These are phyloP conservation scores for Pinna nobilis DNA, from an alignment of 1,140 invertebrate genomes.

Conservation along the genomic window DNA sequence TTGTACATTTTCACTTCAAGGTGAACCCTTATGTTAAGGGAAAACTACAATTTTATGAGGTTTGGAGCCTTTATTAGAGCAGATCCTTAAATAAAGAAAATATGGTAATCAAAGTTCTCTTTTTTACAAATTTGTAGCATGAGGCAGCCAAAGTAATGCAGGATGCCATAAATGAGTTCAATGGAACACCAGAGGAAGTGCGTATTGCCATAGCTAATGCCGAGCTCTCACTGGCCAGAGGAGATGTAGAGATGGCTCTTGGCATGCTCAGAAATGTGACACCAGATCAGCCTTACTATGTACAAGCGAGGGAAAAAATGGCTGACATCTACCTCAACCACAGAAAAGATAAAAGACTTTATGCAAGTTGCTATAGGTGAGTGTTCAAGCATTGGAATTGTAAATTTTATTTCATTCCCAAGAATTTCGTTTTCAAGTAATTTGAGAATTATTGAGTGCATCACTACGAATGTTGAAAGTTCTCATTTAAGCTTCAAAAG, in stretches of 20 bases:
- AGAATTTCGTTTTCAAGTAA: no score
- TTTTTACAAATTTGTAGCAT: slow-evolving; percentile 75
- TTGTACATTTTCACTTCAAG: no score
- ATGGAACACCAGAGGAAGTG: slow-evolving; percentile 88
- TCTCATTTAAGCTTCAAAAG: no score
- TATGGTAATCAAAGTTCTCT: no score
- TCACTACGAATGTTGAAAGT: no score
- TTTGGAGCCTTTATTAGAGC: background rate
- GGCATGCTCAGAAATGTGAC: slow-evolving; percentile 85
- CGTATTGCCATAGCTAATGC: slow-evolving; percentile 89
- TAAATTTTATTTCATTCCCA: no score
- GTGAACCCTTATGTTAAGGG: no score
- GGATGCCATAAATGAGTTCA: slow-evolving; percentile 86
- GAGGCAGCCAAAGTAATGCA: slow-evolving; percentile 90
- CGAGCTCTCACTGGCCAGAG: slow-evolving; percentile 86
- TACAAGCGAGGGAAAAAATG: slow-evolving; percentile 90
- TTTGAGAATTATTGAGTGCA: no score
- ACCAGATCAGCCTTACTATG: slow-evolving; percentile 89
- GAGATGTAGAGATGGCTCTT: slow-evolving; percentile 88
- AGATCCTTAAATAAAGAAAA: background rate
- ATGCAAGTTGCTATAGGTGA: slow-evolving; percentile 79
- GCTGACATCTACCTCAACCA: slow-evolving; percentile 93
- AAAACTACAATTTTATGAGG: no score
- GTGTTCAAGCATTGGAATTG: no score
- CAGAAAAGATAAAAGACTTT: slow-evolving; percentile 86